Conservation (phyloP, 2,888 invertebrate genomes). For the Zootermopsis nevadensis region DNA sequence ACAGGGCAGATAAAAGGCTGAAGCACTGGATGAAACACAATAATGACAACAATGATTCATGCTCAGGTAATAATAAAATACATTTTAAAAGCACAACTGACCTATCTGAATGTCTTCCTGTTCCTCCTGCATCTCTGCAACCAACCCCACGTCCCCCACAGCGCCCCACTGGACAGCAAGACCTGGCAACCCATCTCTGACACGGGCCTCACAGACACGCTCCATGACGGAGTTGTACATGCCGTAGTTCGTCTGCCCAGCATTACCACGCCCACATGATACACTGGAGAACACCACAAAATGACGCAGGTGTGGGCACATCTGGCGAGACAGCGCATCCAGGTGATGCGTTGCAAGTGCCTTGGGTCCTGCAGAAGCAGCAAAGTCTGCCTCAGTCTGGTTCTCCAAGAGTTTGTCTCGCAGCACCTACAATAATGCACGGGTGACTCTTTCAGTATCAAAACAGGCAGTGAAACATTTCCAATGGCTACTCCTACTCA, state of each 20-base stretch:
- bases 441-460: too few species aligned
- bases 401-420: slow-evolving; percentile 82
- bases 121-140: slow-evolving; percentile 71
- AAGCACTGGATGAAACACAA: too few species aligned
- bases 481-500: too few species aligned
- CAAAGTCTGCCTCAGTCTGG: slow-evolving; percentile 77
- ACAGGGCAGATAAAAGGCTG: too few species aligned
- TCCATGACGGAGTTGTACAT: slow-evolving; percentile 93
- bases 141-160: slow-evolving; percentile 84
- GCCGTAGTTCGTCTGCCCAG: slow-evolving; percentile 92
- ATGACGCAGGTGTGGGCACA: slow-evolving; percentile 70
- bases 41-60: too few species aligned
- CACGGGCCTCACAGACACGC: slow-evolving; percentile 82
- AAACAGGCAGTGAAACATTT: too few species aligned
- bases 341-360: slow-evolving; percentile 83
- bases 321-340: slow-evolving; percentile 73
- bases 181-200: slow-evolving; percentile 77
- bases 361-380: slow-evolving; percentile 79
- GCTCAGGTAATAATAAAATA: too few species aligned
- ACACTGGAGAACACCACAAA: slow-evolving; percentile 95
- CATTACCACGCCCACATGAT: slow-evolving; percentile 90
- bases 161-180: slow-evolving; percentile 95
- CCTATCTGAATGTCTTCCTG: slow-evolving; percentile 76
- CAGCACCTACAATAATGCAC: slow-evolving; percentile 59
- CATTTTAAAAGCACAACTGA: slow-evolving; percentile 59